Conservation (phyloP, 1,140 invertebrate genomes). For the Camponotus floridanus region DNA sequence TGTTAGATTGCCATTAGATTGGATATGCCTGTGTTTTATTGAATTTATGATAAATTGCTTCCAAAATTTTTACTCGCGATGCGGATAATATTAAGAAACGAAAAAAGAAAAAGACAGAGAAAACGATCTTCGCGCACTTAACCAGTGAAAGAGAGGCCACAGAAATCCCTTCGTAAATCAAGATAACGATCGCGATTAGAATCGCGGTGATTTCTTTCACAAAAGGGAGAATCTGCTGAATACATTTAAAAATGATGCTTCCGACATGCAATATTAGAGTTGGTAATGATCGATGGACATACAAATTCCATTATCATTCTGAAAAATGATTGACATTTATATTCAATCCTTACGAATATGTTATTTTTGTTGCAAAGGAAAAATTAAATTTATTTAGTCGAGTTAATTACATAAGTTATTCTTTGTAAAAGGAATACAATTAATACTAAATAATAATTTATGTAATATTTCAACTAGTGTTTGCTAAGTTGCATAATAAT, state of each 20-base stretch:
- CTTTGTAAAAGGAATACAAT: not conserved
- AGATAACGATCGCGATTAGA: slow-evolving; percentile 52
- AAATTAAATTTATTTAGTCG: not conserved
- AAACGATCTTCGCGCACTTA: slow-evolving; percentile 32
- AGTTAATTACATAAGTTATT: not conserved
- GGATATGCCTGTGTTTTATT: slow-evolving; percentile 65
- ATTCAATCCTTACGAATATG: not conserved
- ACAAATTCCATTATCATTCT: slow-evolving; percentile 17
- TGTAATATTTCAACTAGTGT: not conserved
- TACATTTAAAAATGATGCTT: slow-evolving; percentile 13
- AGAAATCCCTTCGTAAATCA: slow-evolving; percentile 61
- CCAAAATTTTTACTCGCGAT: slow-evolving; percentile 51
- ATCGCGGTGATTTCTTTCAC: slow-evolving; percentile 60
- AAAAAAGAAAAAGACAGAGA: not conserved
- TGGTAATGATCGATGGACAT: slow-evolving; percentile 15
- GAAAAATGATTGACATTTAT: slow-evolving; percentile 2
- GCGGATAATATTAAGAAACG: no score
- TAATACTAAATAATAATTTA: slow-evolving; percentile 4
- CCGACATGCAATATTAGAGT: slow-evolving; percentile 6
- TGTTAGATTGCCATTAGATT: slow-evolving; percentile 52
- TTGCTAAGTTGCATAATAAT: no score
- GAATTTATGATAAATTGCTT: slow-evolving; percentile 74
- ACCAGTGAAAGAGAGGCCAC: slow-evolving; percentile 12
- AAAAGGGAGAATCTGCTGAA: slow-evolving; percentile 1
- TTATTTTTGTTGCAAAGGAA: not conserved